A percentile compares a stretch with the other conserved stretches of the same genome.
Evolutionary conservation across 1,140 invertebrate species (phyloP).

Genomic region (Bombus pyrosoma): DNA sequence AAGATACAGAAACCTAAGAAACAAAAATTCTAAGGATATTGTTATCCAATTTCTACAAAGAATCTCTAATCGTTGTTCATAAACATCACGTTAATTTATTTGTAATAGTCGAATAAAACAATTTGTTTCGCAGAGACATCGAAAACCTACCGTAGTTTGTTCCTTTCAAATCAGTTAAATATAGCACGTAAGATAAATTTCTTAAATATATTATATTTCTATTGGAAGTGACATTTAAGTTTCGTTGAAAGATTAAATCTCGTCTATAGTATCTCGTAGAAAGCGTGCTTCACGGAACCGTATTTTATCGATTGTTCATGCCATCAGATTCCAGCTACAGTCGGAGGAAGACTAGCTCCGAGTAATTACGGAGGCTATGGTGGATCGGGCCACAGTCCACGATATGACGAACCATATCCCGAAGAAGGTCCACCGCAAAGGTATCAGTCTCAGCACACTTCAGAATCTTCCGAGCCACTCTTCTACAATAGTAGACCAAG

Average conservation of each 20-base stretch:
- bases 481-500: conserved; percentile 95
- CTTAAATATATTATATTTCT: not conserved
- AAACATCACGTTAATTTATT: not conserved
- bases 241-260: not conserved
- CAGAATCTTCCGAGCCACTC: conserved; percentile 88
- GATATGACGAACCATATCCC: conserved; percentile 81
- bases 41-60: not conserved
- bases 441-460: conserved; percentile 78
- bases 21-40: not conserved
- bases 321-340: conserved; percentile 74
- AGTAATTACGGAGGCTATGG: conserved; percentile 78
- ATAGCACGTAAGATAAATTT: too few relatives aligned
- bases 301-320: conserved; percentile 1
- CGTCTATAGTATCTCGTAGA: not conserved
- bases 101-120: not conserved
- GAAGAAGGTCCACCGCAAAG: conserved; percentile 83
- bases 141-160: not conserved
- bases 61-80: not conserved
- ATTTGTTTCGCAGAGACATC: not conserved
- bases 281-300: not conserved
- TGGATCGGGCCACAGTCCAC: conserved; percentile 79
- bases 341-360: conserved; percentile 73
- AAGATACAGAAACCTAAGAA: not conserved
- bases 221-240: not conserved
- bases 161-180: not conserved